These are phyloP conservation scores for Micromys minutus DNA, from an alignment of 2,113 vertebrate genomes.

Conservation along the genomic window DNA sequence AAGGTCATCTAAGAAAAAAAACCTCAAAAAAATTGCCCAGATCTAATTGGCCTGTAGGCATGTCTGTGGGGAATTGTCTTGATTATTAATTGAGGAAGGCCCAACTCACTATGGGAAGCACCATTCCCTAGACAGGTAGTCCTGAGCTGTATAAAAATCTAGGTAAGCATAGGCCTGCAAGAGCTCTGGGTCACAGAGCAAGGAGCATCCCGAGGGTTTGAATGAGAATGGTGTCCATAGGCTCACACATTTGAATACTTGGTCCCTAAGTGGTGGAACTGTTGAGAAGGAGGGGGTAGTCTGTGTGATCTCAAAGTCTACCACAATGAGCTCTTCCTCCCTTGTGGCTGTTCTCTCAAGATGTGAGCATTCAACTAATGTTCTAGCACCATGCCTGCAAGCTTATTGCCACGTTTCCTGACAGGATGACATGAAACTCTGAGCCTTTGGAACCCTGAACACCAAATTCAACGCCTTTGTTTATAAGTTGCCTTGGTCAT, in stretches of 20 bases:
- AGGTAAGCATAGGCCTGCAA: not conserved
- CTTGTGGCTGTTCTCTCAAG: not conserved
- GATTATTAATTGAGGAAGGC: not conserved
- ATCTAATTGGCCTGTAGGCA: not conserved
- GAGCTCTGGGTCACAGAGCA: not conserved
- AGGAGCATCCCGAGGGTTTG: not conserved
- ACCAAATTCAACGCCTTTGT: not conserved
- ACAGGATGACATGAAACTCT: not conserved
- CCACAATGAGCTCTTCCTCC: not conserved
- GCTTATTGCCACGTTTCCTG: not conserved
- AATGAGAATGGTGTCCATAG: not conserved
- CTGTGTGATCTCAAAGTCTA: not conserved
- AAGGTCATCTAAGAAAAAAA: not conserved
- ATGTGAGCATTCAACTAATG: not conserved
- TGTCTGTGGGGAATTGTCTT: not conserved
- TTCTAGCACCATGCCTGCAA: not conserved
- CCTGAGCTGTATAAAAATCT: not conserved
- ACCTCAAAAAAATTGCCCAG: not conserved
- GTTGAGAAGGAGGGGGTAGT: not conserved
- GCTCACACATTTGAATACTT: not conserved
- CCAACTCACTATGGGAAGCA: not conserved
- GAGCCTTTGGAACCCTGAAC: not conserved
- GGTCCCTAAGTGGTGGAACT: not conserved
- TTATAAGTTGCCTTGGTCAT: not conserved
- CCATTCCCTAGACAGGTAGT: not conserved